These are phyloP conservation scores for Pygoscelis adeliae DNA, from an alignment of 2,113 vertebrate species.

Conservation along the genomic window DNA sequence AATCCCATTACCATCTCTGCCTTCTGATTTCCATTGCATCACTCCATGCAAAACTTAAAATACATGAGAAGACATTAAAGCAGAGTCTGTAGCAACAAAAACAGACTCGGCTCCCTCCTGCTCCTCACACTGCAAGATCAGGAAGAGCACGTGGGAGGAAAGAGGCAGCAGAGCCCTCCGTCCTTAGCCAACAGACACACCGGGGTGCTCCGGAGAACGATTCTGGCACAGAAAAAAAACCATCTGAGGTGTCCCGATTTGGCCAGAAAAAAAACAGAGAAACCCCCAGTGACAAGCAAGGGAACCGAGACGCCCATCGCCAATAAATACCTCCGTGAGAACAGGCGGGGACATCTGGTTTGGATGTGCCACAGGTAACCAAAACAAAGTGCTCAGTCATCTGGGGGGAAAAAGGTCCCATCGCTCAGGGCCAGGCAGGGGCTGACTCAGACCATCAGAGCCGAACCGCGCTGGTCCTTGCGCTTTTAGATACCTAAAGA, in stretches of 20 bases:
- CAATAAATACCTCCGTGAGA: accelerated
- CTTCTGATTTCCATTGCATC: neutral
- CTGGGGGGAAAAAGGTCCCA: neutral
- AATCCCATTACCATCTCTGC: neutral
- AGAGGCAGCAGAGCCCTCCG: neutral
- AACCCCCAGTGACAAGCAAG: neutral
- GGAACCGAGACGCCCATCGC: neutral
- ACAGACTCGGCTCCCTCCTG: neutral
- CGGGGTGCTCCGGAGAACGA: neutral
- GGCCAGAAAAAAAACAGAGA: neutral
- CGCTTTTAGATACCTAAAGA: neutral
- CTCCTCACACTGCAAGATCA: neutral
- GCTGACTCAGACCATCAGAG: neutral
- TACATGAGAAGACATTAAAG: accelerated
- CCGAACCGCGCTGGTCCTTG: neutral
- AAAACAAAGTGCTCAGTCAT: accelerated
- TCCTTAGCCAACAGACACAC: accelerated
- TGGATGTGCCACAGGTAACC: neutral
- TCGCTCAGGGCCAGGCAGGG: neutral
- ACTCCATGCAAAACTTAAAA: neutral
- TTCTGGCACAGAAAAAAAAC: neutral
- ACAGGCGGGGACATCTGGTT: accelerated
- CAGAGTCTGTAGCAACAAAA: accelerated
- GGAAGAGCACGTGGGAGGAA: neutral
- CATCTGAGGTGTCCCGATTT: neutral